Conservation (phyloP, 2,888 invertebrate genomes). For the Drosophila picticornis region DNA sequence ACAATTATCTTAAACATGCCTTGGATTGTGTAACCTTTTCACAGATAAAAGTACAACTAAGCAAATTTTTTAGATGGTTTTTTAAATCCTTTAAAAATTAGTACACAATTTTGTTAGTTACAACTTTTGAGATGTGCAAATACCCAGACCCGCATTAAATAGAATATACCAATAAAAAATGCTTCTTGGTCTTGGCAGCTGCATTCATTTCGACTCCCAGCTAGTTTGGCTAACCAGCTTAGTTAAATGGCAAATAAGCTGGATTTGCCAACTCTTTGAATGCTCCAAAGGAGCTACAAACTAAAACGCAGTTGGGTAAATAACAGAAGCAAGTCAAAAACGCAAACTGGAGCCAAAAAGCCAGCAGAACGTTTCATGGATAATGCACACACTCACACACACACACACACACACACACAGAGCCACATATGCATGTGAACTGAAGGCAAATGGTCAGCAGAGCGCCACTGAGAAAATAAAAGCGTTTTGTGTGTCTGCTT, state of each 20-base stretch:
- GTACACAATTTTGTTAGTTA: background rate
- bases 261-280: constrained; percentile 17
- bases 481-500: constrained; percentile 53
- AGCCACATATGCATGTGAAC: constrained; percentile 21
- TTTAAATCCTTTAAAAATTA: background rate
- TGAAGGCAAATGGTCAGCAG: constrained; percentile 49
- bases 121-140: constrained; percentile 2
- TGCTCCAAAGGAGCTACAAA: constrained; percentile 26
- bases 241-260: constrained; percentile 74
- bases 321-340: constrained; percentile 55
- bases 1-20: background rate
- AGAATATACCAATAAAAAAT: constrained; percentile 4
- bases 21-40: background rate
- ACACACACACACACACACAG: constrained; percentile 15
- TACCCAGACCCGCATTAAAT: constrained; percentile 7
- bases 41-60: background rate
- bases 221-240: constrained; percentile 70
- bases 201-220: constrained; percentile 28
- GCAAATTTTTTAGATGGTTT: too few relatives aligned
- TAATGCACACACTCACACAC: constrained; percentile 51
- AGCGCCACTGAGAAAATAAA: constrained; percentile 63
- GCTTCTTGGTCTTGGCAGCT: background rate
- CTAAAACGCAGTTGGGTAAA: constrained; percentile 61
- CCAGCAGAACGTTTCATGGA: constrained; percentile 63
- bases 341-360: constrained; percentile 66